A percentile compares a stretch with the other conserved stretches of the same genome.
Evolutionary conservation across 2,797 vertebrate species (phyloP).

Genomic region (Lepus townsendii): DNA sequence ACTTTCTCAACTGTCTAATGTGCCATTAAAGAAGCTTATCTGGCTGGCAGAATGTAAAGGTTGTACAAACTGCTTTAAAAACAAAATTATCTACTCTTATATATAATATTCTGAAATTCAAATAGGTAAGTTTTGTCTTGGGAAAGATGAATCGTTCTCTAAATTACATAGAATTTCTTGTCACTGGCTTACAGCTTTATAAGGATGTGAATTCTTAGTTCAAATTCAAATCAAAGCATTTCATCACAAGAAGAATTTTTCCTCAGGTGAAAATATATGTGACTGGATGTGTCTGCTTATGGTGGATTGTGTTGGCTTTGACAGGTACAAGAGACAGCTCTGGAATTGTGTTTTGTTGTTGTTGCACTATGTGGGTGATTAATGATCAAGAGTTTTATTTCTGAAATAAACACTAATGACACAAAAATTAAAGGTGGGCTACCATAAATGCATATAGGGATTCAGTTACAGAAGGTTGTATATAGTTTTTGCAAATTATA

Average conservation of each 20-base stretch:
- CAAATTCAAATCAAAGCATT: conserved; percentile 35
- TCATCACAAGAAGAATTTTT: not conserved
- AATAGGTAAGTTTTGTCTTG: conserved; percentile 13
- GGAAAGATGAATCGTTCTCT: conserved; percentile 9
- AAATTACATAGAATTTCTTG: conserved; percentile 32
- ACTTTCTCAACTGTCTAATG: conserved; percentile 39
- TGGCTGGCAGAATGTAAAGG: not conserved
- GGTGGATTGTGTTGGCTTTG: not conserved
- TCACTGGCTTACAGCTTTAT: conserved; percentile 44
- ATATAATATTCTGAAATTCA: conserved; percentile 18
- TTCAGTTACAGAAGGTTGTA: not conserved
- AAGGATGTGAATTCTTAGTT: not conserved
- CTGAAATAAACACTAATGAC: conserved; percentile 16
- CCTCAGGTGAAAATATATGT: not conserved
- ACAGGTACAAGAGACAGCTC: not conserved
- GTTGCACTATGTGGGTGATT: not conserved
- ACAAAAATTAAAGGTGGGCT: conserved; percentile 39
- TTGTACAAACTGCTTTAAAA: conserved; percentile 42
- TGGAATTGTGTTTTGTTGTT: not conserved
- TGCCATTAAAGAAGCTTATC: conserved; percentile 64
- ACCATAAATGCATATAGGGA: not conserved
- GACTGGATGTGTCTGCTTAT: not conserved
- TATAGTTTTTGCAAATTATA: conserved; percentile 59
- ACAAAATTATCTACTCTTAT: conserved; percentile 31
- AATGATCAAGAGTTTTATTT: not conserved